Evolutionary conservation across 2,113 vertebrate genomes (phyloP).

Genomic region (Xiphophorus maculatus): DNA sequence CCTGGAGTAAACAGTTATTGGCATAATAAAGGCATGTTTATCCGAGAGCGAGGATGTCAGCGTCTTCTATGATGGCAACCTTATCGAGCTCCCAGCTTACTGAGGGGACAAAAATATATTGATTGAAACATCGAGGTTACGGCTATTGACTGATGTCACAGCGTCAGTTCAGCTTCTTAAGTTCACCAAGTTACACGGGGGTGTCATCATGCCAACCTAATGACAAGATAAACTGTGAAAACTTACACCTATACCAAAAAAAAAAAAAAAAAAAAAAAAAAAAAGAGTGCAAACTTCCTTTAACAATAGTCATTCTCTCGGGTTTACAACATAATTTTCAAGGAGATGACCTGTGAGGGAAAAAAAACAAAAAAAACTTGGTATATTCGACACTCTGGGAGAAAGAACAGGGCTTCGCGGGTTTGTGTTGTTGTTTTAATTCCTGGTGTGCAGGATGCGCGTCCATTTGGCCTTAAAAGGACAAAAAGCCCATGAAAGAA

Average conservation of each 20-base stretch:
- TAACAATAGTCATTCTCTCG: not conserved
- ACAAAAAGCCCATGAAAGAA: slow-evolving; percentile 37
- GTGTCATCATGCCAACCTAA: slow-evolving; percentile 64
- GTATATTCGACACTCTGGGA: not conserved
- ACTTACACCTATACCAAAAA: slow-evolving; percentile 34
- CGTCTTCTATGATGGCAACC: slow-evolving; percentile 76
- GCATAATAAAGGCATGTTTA: slow-evolving; percentile 74
- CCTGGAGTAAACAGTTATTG: slow-evolving; percentile 66
- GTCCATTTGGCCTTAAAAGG: slow-evolving; percentile 63
- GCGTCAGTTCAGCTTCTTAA: slow-evolving; percentile 51
- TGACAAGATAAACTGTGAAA: slow-evolving; percentile 43
- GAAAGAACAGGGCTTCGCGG: not conserved
- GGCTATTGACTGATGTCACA: slow-evolving; percentile 51
- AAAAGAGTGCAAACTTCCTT: not conserved
- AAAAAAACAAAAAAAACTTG: not conserved
- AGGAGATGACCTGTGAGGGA: not conserved
- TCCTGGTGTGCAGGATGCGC: slow-evolving; percentile 64
- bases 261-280: not conserved
- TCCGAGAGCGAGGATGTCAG: slow-evolving; percentile 64
- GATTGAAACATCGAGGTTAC: slow-evolving; percentile 72
- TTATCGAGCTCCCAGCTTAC: slow-evolving; percentile 74
- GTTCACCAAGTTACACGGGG: slow-evolving; percentile 43
- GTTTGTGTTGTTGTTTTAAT: slow-evolving; percentile 48
- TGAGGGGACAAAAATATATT: slow-evolving; percentile 63
- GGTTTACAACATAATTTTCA: not conserved